Conservation (phyloP, 2,797 vertebrate species). For the Carduelis carduelis region DNA sequence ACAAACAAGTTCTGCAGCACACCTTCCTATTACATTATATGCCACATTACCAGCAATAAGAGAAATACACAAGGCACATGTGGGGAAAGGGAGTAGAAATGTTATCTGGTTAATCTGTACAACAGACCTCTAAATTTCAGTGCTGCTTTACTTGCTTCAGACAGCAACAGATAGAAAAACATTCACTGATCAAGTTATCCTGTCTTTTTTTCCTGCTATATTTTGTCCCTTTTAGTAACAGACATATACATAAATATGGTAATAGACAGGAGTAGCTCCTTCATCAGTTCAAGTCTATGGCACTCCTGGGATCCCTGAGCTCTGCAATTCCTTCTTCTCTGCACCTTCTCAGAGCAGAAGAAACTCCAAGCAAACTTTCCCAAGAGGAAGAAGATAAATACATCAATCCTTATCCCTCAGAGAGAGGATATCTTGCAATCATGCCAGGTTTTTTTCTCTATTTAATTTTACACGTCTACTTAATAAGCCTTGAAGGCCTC, state of each 20-base stretch:
- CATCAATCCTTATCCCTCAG: not conserved
- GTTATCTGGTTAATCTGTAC: not conserved
- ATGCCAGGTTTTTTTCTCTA: not conserved
- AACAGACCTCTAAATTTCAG: not conserved
- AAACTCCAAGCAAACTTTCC: not conserved
- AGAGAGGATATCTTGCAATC: not conserved
- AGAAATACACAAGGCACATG: not conserved
- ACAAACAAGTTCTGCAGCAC: constrained; percentile 18
- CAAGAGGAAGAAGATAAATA: not conserved
- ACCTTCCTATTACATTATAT: constrained; percentile 45
- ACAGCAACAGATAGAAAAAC: not conserved
- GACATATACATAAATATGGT: not conserved
- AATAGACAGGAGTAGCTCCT: not conserved
- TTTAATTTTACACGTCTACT: not conserved
- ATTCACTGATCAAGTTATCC: not conserved
- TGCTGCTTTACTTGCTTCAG: not conserved
- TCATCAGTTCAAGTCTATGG: not conserved
- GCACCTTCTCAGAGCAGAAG: not conserved
- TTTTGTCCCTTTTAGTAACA: not conserved
- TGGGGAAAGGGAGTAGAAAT: not conserved
- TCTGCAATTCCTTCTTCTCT: not conserved
- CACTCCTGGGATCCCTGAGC: not conserved
- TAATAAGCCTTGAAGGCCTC: not conserved
- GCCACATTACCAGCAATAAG: not conserved
- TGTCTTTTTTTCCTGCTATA: not conserved